Conservation (phyloP, 2,113 vertebrate genomes). For the Tyto alba region DNA sequence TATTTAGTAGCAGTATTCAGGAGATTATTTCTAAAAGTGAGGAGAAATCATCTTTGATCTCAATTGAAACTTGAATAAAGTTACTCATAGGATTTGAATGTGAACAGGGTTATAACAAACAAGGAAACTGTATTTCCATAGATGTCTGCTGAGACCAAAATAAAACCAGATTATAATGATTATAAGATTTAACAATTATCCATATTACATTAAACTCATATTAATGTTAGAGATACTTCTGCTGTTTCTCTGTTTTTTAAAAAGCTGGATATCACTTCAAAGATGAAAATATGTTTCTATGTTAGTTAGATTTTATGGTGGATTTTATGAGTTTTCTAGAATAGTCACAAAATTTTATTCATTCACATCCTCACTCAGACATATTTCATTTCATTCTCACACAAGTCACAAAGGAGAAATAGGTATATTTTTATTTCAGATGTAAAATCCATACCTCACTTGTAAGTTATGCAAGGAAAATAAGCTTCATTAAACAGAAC, state of each 20-base stretch:
- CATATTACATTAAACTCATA: neutral
- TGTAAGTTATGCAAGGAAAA: constrained; percentile 65
- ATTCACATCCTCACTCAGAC: constrained; percentile 19
- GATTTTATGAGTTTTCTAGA: constrained; percentile 49
- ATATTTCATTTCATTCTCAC: constrained; percentile 28
- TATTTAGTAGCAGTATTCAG: neutral
- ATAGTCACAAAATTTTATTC: constrained; percentile 40
- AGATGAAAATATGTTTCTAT: neutral
- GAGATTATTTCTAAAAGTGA: neutral
- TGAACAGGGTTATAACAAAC: neutral
- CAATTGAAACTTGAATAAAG: neutral
- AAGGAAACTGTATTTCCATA: neutral
- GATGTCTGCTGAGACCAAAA: neutral
- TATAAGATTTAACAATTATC: neutral
- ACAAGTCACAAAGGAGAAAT: constrained; percentile 52
- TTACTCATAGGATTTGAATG: neutral
- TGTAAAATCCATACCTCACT: constrained; percentile 60
- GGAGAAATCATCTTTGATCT: neutral
- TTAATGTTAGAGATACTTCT: neutral
- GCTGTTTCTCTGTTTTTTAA: neutral
- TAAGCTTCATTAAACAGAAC: constrained; percentile 63
- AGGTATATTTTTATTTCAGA: constrained; percentile 49
- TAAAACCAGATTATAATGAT: neutral
- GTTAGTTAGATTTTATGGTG: constrained; percentile 20
- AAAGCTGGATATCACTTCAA: neutral